Conservation (phyloP, 2,113 vertebrate genomes). For the Atractosteus spatula region DNA sequence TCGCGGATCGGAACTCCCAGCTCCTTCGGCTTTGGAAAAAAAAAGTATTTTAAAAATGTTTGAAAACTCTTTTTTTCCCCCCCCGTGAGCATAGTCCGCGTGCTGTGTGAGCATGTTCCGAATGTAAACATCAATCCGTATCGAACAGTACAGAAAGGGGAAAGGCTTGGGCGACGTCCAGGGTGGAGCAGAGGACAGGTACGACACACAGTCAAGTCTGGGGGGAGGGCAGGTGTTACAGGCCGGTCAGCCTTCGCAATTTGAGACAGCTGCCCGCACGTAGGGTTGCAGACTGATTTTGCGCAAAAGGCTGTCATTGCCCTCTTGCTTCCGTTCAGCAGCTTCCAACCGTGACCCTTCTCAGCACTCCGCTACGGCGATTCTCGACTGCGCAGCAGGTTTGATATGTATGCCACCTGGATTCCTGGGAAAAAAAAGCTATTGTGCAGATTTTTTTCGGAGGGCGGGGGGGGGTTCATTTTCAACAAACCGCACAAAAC, state of each 20-base stretch:
- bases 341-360: too few species aligned
- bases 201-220: not conserved
- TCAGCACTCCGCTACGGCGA: too few species aligned
- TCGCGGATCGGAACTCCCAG: conserved; percentile 34
- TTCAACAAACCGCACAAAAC: too few species aligned
- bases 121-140: conserved; percentile 58
- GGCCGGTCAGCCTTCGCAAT: conserved; percentile 8
- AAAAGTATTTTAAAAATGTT: too few species aligned
- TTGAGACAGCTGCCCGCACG: not conserved
- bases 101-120: conserved; percentile 37
- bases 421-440: too few species aligned
- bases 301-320: too few species aligned
- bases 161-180: not conserved
- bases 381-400: too few species aligned
- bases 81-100: conserved; percentile 30
- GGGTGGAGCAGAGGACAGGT: conserved; percentile 1
- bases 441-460: too few species aligned
- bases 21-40: conserved; percentile 37
- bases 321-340: too few species aligned
- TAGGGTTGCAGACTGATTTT: conserved; percentile 3
- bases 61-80: not conserved
- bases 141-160: conserved; percentile 25
- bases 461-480: too few species aligned
- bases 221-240: not conserved
- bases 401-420: too few species aligned